These are phyloP conservation scores for Salmo trutta DNA, from an alignment of 2,797 vertebrate species.

Conservation along the genomic window DNA sequence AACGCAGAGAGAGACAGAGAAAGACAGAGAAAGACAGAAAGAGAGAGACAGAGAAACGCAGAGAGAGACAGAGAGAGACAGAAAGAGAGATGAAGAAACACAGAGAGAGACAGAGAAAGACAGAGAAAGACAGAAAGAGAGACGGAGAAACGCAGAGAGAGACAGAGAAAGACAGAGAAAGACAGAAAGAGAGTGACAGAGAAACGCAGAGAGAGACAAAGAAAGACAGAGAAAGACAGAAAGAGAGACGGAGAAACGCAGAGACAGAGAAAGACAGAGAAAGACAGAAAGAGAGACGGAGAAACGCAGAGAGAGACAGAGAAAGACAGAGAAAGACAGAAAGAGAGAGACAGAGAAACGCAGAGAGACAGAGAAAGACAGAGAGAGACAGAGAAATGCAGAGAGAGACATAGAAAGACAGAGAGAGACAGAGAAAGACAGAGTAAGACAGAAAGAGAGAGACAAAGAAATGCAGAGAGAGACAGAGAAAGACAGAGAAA, in stretches of 20 bases:
- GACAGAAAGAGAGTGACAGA: no score
- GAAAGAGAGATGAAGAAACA: background rate
- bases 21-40: rapidly evolving
- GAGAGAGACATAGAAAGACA: slow-evolving; percentile 4
- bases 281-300: background rate
- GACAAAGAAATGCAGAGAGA: slow-evolving; percentile 26
- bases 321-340: background rate
- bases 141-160: background rate
- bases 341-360: background rate
- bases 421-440: slow-evolving; percentile 2
- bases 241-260: no score
- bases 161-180: slow-evolving; percentile 12
- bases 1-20: slow-evolving; percentile 26
- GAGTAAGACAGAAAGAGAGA: background rate
- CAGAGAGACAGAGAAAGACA: background rate
- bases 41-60: background rate
- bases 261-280: no score
- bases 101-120: slow-evolving; percentile 41
- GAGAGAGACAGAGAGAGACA: background rate
- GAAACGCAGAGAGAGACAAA: no score
- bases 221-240: no score
- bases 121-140: background rate
- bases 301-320: slow-evolving; percentile 27
- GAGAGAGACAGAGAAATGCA: background rate
- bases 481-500: background rate